phyloP scores from a whole-genome alignment of 2,113 vertebrate genomes.

The Takifugu flavidus region DNA sequence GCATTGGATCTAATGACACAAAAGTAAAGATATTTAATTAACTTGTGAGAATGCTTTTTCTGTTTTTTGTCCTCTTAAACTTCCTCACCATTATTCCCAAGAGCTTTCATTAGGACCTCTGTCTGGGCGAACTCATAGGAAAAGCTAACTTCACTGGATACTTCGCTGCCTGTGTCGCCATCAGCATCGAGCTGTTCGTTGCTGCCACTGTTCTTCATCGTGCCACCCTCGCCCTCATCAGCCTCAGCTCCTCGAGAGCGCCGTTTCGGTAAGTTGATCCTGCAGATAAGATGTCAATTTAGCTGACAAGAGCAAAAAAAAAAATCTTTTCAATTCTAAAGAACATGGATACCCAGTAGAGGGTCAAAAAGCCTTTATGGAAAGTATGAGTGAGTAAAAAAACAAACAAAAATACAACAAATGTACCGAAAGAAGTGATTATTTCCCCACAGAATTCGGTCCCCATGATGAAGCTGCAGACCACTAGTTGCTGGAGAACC shows the following conservation, averaged over 20 bases:
- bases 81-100: conserved; percentile 84
- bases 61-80: not conserved
- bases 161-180: conserved; percentile 89
- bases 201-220: conserved; percentile 80
- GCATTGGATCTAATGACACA: conserved; percentile 85
- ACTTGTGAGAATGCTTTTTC: not conserved
- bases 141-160: conserved; percentile 93
- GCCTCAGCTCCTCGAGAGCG: conserved; percentile 74
- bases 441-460: conserved; percentile 97
- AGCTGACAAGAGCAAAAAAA: not conserved
- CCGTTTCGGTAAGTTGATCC: conserved; percentile 91
- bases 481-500: conserved; percentile 83
- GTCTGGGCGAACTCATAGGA: conserved; percentile 97
- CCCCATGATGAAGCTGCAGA: conserved; percentile 90
- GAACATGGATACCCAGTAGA: too few species aligned
- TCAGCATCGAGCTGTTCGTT: conserved; percentile 89
- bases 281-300: conserved; percentile 36
- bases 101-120: conserved; percentile 96
- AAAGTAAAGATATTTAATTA: not conserved
- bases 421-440: conserved; percentile 97
- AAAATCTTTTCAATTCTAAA: too few species aligned
- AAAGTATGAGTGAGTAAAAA: not conserved
- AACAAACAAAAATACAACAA: not conserved
- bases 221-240: conserved; percentile 75
- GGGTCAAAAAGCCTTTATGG: not conserved